Conservation (phyloP, 64 coral and sea anemone species). For the Montipora sp. region DNA sequence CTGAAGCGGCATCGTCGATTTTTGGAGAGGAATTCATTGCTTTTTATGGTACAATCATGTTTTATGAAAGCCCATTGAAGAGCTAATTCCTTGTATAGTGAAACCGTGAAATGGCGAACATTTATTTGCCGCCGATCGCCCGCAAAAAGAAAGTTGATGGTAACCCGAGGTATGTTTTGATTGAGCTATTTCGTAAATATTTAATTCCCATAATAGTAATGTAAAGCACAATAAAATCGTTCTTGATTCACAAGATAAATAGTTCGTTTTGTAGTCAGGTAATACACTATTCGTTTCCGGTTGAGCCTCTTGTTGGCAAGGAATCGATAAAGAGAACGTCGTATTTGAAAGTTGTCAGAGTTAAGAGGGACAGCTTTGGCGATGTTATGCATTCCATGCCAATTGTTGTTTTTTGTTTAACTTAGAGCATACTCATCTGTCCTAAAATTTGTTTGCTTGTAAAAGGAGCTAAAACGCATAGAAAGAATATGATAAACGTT, state of each 20-base stretch:
- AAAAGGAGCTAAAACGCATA: background rate
- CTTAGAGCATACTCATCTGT: background rate
- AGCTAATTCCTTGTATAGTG: background rate
- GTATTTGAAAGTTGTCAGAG: background rate
- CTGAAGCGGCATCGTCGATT: background rate
- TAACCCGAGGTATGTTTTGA: slow-evolving; percentile 71
- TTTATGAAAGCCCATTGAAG: background rate
- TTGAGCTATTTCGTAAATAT: background rate
- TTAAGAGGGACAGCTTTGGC: background rate
- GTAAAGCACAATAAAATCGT: background rate
- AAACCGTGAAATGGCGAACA: slow-evolving; percentile 71
- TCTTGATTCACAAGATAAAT: slow-evolving; percentile 16
- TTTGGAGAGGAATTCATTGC: background rate
- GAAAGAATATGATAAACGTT: background rate
- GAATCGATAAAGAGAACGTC: background rate
- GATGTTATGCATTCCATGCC: background rate
- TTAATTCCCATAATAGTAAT: background rate
- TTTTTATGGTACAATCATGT: background rate
- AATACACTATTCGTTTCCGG: slow-evolving; percentile 1
- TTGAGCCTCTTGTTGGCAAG: background rate
- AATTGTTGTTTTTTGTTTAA: background rate
- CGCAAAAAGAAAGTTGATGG: slow-evolving; percentile 98
- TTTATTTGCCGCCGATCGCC: slow-evolving; percentile 97
- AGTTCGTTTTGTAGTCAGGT: slow-evolving; percentile 38
- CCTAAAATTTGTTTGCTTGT: background rate